A percentile compares a stretch with the other conserved stretches of the same genome.
Evolutionary conservation across 92 coral and sea anemone species (phyloP).

Genomic region (Actinostola sp.): DNA sequence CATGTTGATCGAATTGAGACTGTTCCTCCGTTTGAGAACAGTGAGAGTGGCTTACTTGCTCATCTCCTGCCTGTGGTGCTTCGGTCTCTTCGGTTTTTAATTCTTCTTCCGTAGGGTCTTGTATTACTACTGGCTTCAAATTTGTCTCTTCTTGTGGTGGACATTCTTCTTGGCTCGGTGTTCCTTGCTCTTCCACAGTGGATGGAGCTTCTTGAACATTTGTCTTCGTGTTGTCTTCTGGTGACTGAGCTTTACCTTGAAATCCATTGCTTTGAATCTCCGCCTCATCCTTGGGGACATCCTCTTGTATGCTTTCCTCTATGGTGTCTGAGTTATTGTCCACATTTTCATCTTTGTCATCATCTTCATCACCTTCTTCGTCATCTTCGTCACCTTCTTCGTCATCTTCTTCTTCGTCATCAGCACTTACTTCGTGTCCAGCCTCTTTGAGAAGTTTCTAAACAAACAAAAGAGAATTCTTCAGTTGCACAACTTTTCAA

Average conservation of each 20-base stretch:
- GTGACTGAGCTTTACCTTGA: neutral
- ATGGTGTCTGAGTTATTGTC: neutral
- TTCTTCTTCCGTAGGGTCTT: neutral
- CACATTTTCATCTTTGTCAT: conserved; percentile 26
- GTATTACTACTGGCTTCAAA: neutral
- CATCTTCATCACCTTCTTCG: conserved; percentile 47
- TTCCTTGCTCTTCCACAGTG: conserved; percentile 15
- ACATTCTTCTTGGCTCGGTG: conserved; percentile 6
- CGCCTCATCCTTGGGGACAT: conserved; percentile 12
- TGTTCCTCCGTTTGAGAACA: neutral
- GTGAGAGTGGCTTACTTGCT: neutral
- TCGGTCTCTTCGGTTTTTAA: neutral
- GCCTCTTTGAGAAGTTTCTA: conserved; percentile 74
- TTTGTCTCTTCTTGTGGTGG: neutral
- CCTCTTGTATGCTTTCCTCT: conserved; percentile 12
- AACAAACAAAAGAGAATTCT: neutral
- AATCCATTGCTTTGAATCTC: neutral
- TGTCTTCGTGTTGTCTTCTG: neutral
- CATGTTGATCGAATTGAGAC: neutral
- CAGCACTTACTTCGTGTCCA: conserved; percentile 78
- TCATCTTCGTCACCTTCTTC: conserved; percentile 62
- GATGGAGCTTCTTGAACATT: neutral
- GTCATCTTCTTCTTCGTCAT: conserved; percentile 68
- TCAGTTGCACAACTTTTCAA: neutral
- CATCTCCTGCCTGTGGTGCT: conserved; percentile 7